These are phyloP conservation scores for Diorhabda elongata DNA, from an alignment of 1,140 invertebrate genomes.

Conservation along the genomic window DNA sequence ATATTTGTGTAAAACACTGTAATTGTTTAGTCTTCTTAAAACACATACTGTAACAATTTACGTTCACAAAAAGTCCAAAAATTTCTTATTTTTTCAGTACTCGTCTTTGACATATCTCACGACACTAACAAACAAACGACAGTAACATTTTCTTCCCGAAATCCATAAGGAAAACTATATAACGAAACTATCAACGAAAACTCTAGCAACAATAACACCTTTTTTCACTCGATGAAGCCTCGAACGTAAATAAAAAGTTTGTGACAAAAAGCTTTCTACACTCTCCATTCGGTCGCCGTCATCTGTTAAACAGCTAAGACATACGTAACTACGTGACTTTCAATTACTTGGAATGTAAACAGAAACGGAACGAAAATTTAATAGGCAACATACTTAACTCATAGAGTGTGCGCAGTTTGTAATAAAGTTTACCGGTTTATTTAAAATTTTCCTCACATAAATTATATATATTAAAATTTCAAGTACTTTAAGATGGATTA, in stretches of 20 bases:
- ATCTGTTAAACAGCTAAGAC: constrained; percentile 14
- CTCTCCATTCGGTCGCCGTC: neutral
- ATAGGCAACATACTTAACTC: too few relatives aligned
- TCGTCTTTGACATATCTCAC: constrained; percentile 15
- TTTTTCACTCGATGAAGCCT: constrained; percentile 20
- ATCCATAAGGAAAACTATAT: neutral
- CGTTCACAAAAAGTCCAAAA: constrained; percentile 5
- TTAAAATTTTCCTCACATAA: neutral
- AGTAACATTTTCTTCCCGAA: neutral
- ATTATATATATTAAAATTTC: too few relatives aligned
- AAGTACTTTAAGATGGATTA: too few relatives aligned
- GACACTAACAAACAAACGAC: constrained; percentile 13
- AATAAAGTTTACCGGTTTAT: neutral
- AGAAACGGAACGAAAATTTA: too few relatives aligned
- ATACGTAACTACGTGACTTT: constrained; percentile 6
- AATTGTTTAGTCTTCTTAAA: constrained; percentile 31
- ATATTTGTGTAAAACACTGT: constrained; percentile 40
- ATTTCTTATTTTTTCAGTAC: constrained; percentile 13
- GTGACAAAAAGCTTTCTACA: constrained; percentile 25
- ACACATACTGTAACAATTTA: constrained; percentile 33
- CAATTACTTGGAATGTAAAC: neutral
- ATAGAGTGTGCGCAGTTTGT: neutral
- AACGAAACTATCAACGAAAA: neutral
- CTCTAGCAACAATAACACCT: constrained; percentile 8
- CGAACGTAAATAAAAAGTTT: constrained; percentile 34